Base-by-base conservation (phyloP, 2,797 vertebrate species). In the Pseudomugil tenellus region DNA sequence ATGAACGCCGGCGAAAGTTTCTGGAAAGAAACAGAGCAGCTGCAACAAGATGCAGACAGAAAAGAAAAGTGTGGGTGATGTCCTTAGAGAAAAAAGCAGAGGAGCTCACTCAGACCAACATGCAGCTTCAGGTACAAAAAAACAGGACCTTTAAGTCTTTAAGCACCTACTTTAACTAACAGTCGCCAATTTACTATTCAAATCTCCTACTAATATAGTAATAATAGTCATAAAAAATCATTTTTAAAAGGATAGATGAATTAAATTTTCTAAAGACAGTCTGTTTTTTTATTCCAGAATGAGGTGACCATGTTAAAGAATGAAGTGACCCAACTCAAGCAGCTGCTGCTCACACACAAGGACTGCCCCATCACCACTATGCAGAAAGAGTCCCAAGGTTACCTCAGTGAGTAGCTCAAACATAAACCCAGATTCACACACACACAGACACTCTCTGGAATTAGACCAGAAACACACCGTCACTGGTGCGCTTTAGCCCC, bases 21-120 rank as follows among this genome's bases (percentile, higher is more conserved):
- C 94, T 99, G 88, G 98, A 99, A 93, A 93, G 98, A 67, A 99
- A 99, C 92, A 93, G 98, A 76, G 98, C 98, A 0, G 98, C 98
- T 0, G 98, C 98, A 66, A 99, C 98, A 0, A 95, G 98, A 84
- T 99, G 98, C 94, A 94, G 98, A 83, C 98, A 99, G 94, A 99
- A 99, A 94, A 97, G 98, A 93, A 99, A 99, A 96, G 97, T 99
- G 91, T 99, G 98, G 98, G 98, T 99, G 94, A 96, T 99, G 92
- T 99, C 98, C 77, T 92, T 99, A 91, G 98, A 99, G 95, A 99
- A 99, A 94, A 99, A 99, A 93, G 98, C 98, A 57, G 98, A 99
- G 86, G 98, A 99, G 93, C 97, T 99, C 92, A 99, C 97, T 76
- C 98, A 99, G 94, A 99, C 98, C 93, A 99, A 99, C 94, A 99